Evolutionary conservation across 2,797 vertebrate species (phyloP).

Genomic region (Mus caroli): DNA sequence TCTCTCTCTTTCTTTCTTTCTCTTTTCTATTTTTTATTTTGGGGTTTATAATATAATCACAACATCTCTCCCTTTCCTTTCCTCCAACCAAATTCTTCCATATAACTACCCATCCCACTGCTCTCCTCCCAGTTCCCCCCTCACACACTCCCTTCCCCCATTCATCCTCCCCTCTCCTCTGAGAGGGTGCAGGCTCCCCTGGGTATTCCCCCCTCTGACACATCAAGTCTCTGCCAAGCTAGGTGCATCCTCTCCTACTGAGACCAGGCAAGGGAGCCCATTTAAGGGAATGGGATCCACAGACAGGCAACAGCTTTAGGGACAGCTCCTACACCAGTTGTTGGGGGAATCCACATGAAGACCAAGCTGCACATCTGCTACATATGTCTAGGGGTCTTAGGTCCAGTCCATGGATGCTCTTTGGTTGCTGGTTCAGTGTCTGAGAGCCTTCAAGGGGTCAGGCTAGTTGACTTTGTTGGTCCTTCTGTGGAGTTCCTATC

Average conservation of each 20-base stretch:
- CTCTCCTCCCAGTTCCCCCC: no score
- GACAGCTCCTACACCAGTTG: neutral
- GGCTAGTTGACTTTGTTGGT: neutral
- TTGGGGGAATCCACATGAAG: neutral
- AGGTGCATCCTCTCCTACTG: neutral
- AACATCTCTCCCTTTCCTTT: neutral
- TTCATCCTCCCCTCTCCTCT: neutral
- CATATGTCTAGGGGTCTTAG: neutral
- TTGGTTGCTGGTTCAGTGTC: neutral
- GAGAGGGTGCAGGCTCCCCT: neutral
- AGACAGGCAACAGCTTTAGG: neutral
- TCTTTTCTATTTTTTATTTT: neutral
- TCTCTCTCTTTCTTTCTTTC: no score
- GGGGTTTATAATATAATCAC: neutral
- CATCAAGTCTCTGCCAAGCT: neutral
- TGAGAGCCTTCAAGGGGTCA: neutral
- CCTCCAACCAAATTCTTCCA: neutral
- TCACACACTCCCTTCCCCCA: neutral
- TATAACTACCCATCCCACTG: neutral
- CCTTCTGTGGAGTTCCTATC: neutral
- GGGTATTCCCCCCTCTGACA: neutral
- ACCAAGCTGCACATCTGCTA: neutral
- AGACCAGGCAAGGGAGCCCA: neutral
- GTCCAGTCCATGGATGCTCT: neutral
- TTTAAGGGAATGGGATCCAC: neutral